Evolutionary conservation across 1,140 invertebrate genomes (phyloP), one percentile per base, ranked within the genome.

Genomic region (Hestina assimilis): DNA sequence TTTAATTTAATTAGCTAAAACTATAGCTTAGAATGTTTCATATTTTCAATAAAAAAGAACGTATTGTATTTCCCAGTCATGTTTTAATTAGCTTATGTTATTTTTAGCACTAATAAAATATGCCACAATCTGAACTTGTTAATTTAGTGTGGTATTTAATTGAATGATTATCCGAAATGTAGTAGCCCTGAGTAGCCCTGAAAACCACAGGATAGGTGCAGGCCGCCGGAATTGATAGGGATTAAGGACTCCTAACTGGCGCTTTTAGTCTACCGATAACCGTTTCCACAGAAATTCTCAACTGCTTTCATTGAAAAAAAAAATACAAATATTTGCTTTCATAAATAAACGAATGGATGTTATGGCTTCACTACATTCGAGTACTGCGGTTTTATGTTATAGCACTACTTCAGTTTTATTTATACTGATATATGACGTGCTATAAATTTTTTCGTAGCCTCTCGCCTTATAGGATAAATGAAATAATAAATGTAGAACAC

Each of bases 191-290:
- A 31, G 20, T 50, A 50, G 12, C 46, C 46, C 46, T 50, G 23
- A 38, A 35, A 33, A 29, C 12, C 21, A 20, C 23, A 14, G 21
- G 46, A 31, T 55, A 55, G 29, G 45, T 40, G 23, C 48, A 51
- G 35, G 42, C 28, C 21, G 28, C 43, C 20, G 33, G 21, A 26
- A 54, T 35, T 12, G 51, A 7, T 55, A 38, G 31, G 52, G 26
- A 43, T 55, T 55, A 55, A 55, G 31, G 38, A 55, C 42, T 20
- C 23, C 52, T 46, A 43, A 43, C 52, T 55, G 52, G 29, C 42
- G 42, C 20, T 46, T 46, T 55, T 35, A 55, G 6, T 31, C 29
- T 12, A 33, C 43, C 42, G 52, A 55, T 55, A 46, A 21, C 42
- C 43, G 28, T 31, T 40, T 23, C 42, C 31, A 38, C 40, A 55